Evolutionary conservation across 2,797 vertebrate species (phyloP), one percentile per base, ranked within the genome.

Genomic region (Nasua narica): DNA sequence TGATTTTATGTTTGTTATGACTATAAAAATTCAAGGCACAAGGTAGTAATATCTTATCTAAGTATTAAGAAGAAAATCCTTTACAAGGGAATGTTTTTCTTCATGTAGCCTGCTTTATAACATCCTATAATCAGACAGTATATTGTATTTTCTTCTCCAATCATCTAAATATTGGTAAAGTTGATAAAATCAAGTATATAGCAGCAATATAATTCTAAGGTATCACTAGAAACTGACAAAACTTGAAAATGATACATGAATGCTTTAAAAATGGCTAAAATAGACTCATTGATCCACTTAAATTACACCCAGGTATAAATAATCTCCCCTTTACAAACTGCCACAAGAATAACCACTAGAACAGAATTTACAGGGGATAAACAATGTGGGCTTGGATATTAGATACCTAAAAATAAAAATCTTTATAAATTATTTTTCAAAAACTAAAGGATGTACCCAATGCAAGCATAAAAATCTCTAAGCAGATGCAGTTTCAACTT

Each of bases 401-500:
- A 50, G 16, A 83, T 58, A 5, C 19, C 13, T 58, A 82, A 74
- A 85, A 77, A 19, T 50, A 43, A 43, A 40, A 40, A 40, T 77
- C 43, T 86, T 65, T 21, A 54, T 54, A 10, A 79, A 56, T 90
- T 82, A 83, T 48, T 93, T 89, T 79, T 76, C 1, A 48, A 81
- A 93, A 84, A n/a, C 16, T 69, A 50, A 72, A 96, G 13, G 62
- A 74, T 79, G 87, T 95, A 67, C 0, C n/a, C n/a, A 77, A 14
- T 85, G 6, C 27, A 92, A 92, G 65, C 32, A 89, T 16, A 96
- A 91, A 74, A 87, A 96, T 48, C 7, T 76, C 50, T 94, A 91
- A 88, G 50, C 10, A 87, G 29, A 85, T 67, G 29, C 21, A 70
- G 7, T 92, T 92, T 79, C 21, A 69, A 78, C 21, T 91, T 91